Percentiles rank a stretch among this genome's conserved stretches.
Evolutionary conservation across 1,140 invertebrate genomes (phyloP).

Genomic region (Ephestia elutella): DNA sequence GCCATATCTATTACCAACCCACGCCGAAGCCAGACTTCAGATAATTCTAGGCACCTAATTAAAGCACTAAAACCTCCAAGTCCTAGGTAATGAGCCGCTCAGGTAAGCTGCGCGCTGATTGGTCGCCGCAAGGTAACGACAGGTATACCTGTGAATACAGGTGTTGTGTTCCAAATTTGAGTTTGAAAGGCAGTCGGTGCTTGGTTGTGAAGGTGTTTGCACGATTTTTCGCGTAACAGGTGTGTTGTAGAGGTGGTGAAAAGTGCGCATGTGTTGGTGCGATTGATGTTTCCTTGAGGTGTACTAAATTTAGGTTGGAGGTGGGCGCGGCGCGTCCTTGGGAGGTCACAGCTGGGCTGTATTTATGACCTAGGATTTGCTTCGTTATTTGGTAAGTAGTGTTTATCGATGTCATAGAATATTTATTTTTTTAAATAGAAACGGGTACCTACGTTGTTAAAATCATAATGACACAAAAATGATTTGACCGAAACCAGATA

Average conservation of each 20-base stretch:
- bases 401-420: neutral
- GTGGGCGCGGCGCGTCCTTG: constrained; percentile 43
- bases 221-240: constrained; percentile 6
- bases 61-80: constrained; percentile 42
- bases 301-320: constrained; percentile 60
- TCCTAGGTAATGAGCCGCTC: constrained; percentile 66
- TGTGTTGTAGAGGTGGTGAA: constrained; percentile 26
- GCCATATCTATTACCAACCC: neutral
- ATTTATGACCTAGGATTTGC: constrained; percentile 1
- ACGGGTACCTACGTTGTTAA: too few relatives aligned
- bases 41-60: constrained; percentile 30
- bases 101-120: constrained; percentile 68
- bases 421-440: too few relatives aligned
- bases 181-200: constrained; percentile 18
- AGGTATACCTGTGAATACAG: constrained; percentile 42
- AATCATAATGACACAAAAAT: too few relatives aligned
- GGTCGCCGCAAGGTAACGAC: constrained; percentile 44
- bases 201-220: constrained; percentile 1
- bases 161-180: constrained; percentile 18
- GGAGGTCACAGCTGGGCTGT: constrained; percentile 2
- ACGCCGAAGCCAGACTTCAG: constrained; percentile 1
- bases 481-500: too few relatives aligned
- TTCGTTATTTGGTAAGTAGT: neutral
- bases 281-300: constrained; percentile 72
- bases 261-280: constrained; percentile 68